Conservation (phyloP, 2,797 vertebrate species). For the Halcyon chelicuti region DNA sequence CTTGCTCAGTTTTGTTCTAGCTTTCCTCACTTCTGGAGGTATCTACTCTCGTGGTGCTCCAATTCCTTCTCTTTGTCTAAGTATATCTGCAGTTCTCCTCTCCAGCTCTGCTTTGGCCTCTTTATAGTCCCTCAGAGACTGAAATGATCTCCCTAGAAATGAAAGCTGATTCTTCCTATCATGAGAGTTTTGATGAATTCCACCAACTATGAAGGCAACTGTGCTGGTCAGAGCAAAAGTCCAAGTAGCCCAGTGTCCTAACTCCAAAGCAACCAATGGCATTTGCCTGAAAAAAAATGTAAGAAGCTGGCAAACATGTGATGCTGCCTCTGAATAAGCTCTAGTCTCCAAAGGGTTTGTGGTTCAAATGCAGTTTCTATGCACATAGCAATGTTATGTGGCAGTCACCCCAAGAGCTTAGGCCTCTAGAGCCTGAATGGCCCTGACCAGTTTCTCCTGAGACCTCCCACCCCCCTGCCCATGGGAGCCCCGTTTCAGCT, state of each 20-base stretch:
- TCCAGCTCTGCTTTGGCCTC: neutral
- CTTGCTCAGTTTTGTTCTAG: neutral
- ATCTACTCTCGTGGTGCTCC: neutral
- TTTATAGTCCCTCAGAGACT: neutral
- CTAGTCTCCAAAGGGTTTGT: neutral
- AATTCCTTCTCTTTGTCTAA: neutral
- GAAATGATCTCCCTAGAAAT: neutral
- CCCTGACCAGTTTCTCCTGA: neutral
- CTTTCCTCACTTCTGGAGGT: neutral
- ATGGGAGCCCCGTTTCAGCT: neutral
- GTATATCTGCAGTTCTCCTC: neutral
- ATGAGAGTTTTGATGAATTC: neutral
- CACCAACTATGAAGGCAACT: neutral
- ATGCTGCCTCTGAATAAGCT: neutral
- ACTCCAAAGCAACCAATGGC: neutral
- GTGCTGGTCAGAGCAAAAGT: neutral
- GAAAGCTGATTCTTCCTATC: neutral
- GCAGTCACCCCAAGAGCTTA: neutral
- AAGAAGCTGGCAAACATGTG: neutral
- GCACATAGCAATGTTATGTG: fast-evolving
- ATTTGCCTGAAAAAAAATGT: neutral
- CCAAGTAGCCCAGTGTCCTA: neutral
- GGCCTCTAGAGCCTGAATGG: neutral
- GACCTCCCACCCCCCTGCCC: neutral
- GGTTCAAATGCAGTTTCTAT: neutral